Base-by-base conservation (phyloP, 2,797 vertebrate genomes). In the Ptychadena robeensis region DNA sequence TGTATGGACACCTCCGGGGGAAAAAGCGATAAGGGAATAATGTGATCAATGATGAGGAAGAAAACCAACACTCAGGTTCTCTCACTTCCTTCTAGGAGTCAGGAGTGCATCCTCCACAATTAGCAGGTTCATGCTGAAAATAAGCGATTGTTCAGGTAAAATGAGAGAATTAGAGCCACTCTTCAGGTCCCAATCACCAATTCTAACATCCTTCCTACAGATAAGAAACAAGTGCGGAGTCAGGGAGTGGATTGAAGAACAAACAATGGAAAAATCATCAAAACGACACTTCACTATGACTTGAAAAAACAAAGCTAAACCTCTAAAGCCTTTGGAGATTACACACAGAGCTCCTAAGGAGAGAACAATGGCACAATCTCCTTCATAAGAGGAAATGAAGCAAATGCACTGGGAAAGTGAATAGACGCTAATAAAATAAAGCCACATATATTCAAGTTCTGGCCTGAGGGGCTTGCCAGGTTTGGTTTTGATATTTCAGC, bases 231-330 rank as follows among this genome's bases (percentile, higher is more conserved):
- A 84, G 76, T 68, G 14, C 48, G 68, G 59, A 73, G 69, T 65
- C 61, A 67, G 76, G 82, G 72, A 67, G 78, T 14, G 65, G 67
- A 69, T 3, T 25, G 10, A 31, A 38, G 61, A 82, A 69, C 28
- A 82, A 77, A 82, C 73, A 82, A 77, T 76, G 65, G 64, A 77
- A 77, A 80, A 77, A 22, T 31, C 57, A 77, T 82, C 81, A 82
- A 77, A 57, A 48, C 2, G 73, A 77, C 73, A 77, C 81, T 79
- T 79, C 65, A 79, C 28, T 38, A 31, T 78, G 65, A 53, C 30
- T 63, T 61, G 73, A 69, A 70, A n/a, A 74, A 64, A 82, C 67
- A 71, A 70, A 69, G 65, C 38, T 68, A 73, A 82, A 73, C 15
- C 74, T 75, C 70, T 70, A 82, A 77, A 82, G 30, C 28, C 64